Base-by-base conservation (phyloP, 1,140 invertebrate genomes). In the Arctopsyche grandis region DNA sequence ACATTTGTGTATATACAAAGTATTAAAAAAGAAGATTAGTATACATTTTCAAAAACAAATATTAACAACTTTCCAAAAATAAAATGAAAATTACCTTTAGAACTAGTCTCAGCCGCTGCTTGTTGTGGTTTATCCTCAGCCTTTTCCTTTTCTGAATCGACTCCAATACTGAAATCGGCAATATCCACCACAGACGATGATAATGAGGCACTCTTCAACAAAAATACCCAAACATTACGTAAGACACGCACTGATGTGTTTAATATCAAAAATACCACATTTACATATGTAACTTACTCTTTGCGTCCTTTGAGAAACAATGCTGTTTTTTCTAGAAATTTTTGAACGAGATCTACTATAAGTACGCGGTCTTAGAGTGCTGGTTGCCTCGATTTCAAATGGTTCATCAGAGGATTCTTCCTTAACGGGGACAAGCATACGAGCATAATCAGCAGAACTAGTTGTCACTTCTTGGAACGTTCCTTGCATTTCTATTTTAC, bases 401-500 rank as follows among this genome's bases (percentile, higher is more conserved):
- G 16, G 7, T n/a, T 22, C 75, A 16, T 69, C 63, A n/a, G 52
- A 26, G 12, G 9, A 22, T 10, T 60, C 26, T 69, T 48, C 73
- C 26, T 75, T 12, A 12, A 48, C 24, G 7, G 79, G 79, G 5
- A 74, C 63, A 44, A 88, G 71, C 48, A 88, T 75, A 81, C 85
- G 83, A 9, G 89, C 88, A 78, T 95, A 95, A 52, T 92, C 87
- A 22, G 90, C 91, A 77, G 90, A 87, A 79, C 86, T 87, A 14
- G 87, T 85, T 60, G 93, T 86, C 9, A 95, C 84, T 81, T 92
- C 88, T 19, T 89, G 84, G 81, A 93, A 93, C 12, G 87, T 90
- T 26, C 93, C 93, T 80, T 90, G 86, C 84, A 93, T 91, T 52
- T 90, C 86, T 21, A 93, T 90, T 80, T 83, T 84, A 24, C 93